These are phyloP conservation scores for Myotis yumanensis DNA, from an alignment of 2,113 vertebrate species.

Conservation along the genomic window DNA sequence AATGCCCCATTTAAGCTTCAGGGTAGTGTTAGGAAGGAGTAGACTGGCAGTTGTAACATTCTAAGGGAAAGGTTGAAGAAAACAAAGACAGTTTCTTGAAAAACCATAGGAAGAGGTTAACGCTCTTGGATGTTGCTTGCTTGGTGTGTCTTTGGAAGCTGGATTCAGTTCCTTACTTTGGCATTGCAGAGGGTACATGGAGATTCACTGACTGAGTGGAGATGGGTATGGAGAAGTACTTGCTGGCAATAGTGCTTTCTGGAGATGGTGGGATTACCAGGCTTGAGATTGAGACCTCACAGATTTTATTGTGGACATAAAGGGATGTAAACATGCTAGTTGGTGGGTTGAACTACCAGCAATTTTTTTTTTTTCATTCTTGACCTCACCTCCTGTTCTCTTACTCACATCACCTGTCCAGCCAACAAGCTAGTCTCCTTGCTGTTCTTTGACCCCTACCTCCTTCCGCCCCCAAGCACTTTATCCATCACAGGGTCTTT, in stretches of 20 bases:
- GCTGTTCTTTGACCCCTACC: neutral
- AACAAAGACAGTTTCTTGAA: neutral
- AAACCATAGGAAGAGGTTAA: neutral
- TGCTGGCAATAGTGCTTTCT: neutral
- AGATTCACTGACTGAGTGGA: neutral
- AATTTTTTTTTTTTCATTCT: neutral
- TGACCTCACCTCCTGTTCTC: neutral
- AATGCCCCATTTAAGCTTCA: neutral
- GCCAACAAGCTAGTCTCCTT: neutral
- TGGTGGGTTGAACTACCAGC: neutral
- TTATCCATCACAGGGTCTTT: neutral
- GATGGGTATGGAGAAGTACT: neutral
- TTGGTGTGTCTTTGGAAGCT: neutral
- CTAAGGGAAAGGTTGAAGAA: neutral
- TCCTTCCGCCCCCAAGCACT: too few relatives aligned
- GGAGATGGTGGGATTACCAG: neutral
- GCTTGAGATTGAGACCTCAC: neutral
- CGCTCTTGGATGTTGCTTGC: neutral
- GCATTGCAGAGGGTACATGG: neutral
- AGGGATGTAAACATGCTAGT: neutral
- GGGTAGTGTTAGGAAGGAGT: neutral
- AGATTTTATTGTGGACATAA: neutral
- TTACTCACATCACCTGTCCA: neutral
- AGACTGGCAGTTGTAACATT: neutral
- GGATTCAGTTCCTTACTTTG: neutral